These are phyloP conservation scores for Anguilla japonica DNA, from an alignment of 2,113 vertebrate genomes.

Conservation along the genomic window DNA sequence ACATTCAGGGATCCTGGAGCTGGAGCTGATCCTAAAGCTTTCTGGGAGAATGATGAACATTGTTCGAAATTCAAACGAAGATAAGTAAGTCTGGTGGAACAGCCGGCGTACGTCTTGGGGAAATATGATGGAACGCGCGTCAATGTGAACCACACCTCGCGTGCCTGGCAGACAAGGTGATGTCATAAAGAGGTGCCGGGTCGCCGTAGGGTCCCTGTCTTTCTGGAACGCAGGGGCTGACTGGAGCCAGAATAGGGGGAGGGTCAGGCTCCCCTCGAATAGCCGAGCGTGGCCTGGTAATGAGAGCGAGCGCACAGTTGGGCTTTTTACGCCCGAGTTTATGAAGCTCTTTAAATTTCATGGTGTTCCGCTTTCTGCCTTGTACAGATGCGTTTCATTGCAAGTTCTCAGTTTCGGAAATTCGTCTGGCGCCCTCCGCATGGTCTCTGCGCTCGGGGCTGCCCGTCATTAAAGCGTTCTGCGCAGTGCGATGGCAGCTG, in stretches of 20 bases:
- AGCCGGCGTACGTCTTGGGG: neutral
- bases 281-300: too few species aligned
- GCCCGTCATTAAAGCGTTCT: neutral
- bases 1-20: conserved; percentile 38
- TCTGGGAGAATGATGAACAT: conserved; percentile 36
- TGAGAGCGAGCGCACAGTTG: neutral
- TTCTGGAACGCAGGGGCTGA: neutral
- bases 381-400: conserved; percentile 9
- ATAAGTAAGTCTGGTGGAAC: conserved; percentile 30
- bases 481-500: too few species aligned
- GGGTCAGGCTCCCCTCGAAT: neutral
- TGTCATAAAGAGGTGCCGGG: conserved; percentile 18
- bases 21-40: neutral
- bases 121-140: conserved; percentile 28
- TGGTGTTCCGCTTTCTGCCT: neutral
- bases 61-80: conserved; percentile 40
- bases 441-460: neutral
- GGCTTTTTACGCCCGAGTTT: conserved; percentile 15
- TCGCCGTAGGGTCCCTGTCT: neutral
- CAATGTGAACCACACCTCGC: conserved; percentile 30
- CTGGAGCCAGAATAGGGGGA: neutral
- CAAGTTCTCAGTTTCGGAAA: neutral
- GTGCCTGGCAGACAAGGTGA: conserved; percentile 29
- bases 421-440: neutral
- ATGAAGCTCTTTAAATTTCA: conserved; percentile 21